Evolutionary conservation across 2,888 invertebrate species (phyloP).

Genomic region (Listrodromus nycthemerus): DNA sequence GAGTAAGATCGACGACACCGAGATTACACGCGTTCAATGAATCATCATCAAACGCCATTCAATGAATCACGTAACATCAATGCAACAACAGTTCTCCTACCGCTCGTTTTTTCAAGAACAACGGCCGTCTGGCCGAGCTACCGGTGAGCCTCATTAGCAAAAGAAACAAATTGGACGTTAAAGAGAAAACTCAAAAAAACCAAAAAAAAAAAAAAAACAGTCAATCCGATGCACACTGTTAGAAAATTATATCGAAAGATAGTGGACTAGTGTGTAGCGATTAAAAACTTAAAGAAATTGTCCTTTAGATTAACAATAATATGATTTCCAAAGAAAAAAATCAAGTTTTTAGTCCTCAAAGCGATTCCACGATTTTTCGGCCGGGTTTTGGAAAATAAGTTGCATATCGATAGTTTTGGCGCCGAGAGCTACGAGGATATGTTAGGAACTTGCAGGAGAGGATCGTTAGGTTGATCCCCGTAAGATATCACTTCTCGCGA

Average conservation of each 20-base stretch:
- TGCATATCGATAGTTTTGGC: not conserved
- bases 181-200: not conserved
- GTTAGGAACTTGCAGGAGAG: not conserved
- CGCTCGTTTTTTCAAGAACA: slow-evolving; percentile 61
- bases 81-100: slow-evolving; percentile 62
- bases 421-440: not conserved
- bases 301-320: not conserved
- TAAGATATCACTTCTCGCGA: not conserved
- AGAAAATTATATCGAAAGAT: not conserved
- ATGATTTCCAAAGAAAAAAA: not conserved
- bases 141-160: slow-evolving; percentile 79
- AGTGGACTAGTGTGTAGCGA: not conserved
- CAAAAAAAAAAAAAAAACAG: slow-evolving; percentile 3
- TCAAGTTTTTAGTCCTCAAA: not conserved
- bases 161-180: slow-evolving; percentile 29
- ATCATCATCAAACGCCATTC: slow-evolving; percentile 73
- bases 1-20: slow-evolving; percentile 51
- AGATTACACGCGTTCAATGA: slow-evolving; percentile 46
- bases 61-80: slow-evolving; percentile 67
- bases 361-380: not conserved
- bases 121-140: slow-evolving; percentile 78
- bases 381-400: not conserved
- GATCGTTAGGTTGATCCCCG: not conserved
- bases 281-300: not conserved
- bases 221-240: not conserved